phyloP scores from a whole-genome alignment of 2,888 invertebrate species.

The Tachina grossa region DNA sequence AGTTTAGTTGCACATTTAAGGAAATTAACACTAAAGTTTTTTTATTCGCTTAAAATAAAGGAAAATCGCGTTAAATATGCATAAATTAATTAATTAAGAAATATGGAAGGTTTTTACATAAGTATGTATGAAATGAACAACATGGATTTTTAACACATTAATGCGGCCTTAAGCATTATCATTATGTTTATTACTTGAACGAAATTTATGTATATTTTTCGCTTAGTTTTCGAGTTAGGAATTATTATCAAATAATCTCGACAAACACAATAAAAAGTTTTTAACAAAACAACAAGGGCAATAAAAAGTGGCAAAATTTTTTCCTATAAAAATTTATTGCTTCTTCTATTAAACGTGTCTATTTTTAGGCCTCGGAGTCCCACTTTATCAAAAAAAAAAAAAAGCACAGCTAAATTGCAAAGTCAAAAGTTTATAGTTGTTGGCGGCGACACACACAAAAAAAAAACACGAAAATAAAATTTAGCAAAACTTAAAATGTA shows the following conservation, averaged over 20 bases:
- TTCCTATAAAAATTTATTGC: constrained; percentile 7
- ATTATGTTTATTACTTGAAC: constrained; percentile 16
- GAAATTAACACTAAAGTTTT: no score
- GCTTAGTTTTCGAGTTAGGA: not conserved
- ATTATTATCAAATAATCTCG: not conserved
- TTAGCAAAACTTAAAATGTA: constrained; percentile 10
- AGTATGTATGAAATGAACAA: no score
- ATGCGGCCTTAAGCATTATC: constrained; percentile 62
- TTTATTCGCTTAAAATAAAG: no score
- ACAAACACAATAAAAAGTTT: constrained; percentile 39
- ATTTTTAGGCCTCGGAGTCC: not conserved
- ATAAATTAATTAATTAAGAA: no score
- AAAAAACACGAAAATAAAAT: not conserved
- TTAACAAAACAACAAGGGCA: constrained; percentile 52
- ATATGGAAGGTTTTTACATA: no score
- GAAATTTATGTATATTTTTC: not conserved
- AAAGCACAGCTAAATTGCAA: constrained; percentile 69
- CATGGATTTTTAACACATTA: no score
- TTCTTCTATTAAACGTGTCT: constrained; percentile 21
- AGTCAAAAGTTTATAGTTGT: constrained; percentile 50
- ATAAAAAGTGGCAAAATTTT: not conserved
- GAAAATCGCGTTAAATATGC: no score
- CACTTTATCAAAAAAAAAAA: not conserved
- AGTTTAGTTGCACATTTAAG: no score
- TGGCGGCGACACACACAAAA: not conserved